These are phyloP conservation scores for Macaria liturata DNA, from an alignment of 2,888 invertebrate species.

Conservation along the genomic window DNA sequence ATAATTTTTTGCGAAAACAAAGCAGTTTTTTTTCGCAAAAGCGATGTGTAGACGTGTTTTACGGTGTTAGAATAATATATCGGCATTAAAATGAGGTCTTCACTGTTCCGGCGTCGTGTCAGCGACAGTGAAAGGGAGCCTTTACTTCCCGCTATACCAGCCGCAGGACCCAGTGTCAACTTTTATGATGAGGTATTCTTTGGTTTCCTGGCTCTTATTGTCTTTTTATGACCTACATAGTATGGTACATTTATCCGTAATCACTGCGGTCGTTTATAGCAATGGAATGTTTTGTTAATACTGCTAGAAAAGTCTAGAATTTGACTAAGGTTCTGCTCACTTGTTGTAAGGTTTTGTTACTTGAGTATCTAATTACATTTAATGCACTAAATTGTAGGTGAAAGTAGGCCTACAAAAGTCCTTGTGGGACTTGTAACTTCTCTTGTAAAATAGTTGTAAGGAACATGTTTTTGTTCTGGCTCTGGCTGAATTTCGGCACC, in stretches of 20 bases:
- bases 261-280: neutral
- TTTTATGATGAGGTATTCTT: conserved; percentile 56
- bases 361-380: no score
- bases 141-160: conserved; percentile 56
- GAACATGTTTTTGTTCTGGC: no score
- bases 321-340: no score
- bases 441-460: no score
- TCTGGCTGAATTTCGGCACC: no score
- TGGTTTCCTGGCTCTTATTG: neutral
- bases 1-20: conserved; percentile 15
- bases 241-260: neutral
- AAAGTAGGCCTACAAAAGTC: no score
- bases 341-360: no score
- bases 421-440: no score
- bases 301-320: no score
- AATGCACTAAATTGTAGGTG: no score
- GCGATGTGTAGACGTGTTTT: conserved; percentile 24
- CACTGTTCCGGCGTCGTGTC: conserved; percentile 52
- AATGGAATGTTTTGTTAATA: no score
- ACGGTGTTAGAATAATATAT: conserved; percentile 18
- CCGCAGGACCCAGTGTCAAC: conserved; percentile 40
- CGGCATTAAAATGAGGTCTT: conserved; percentile 61
- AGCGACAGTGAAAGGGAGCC: conserved; percentile 62
- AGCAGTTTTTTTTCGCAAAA: conserved; percentile 10
- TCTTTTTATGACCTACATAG: conserved; percentile 2